Base-by-base conservation (phyloP, 2,797 vertebrate genomes). In the Botia almorhae region DNA sequence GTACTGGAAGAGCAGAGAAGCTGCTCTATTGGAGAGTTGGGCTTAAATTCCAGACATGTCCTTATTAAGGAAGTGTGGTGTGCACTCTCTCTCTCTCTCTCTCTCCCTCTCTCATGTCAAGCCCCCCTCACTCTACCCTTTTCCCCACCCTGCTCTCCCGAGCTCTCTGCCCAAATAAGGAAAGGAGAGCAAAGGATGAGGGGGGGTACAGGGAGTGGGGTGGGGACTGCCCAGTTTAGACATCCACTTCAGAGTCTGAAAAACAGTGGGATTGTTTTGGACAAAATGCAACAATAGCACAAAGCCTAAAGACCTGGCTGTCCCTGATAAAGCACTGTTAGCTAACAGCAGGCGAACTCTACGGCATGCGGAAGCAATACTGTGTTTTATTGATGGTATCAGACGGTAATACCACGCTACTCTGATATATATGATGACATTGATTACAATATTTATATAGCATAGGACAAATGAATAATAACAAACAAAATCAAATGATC, bases 111-210 rank as follows among this genome's bases (percentile, higher is more conserved):
- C 65, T 51, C 70, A 50, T 74, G 64, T 85, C 78, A 80, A 82
- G 7, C 80, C 75, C 21, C 74, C 81, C 78, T 81, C 78, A 51
- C 80, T 85, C 82, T 70, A 69, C 74, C 76, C 84, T 78, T 85
- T 83, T 82, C 87, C 87, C 60, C 75, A 83, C 76, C 77, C 91
- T 92, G 90, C 73, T 69, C 90, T 94, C 82, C 91, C 90, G 91
- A 94, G 92, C 93, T 93, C 94, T 95, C 94, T 96, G 95, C 94
- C 97, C 97, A 97, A 97, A 98, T 97, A 97, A 97, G 97, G 97
- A 94, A 91, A 97, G 95, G 95, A 95, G 95, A 94, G 94, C 94
- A 90, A 93, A 75, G 93, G 93, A 93, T 93, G 90, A 85, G 87
- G 90, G 91, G 91, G 90, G 81, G 67, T 74, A 84, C 85, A 85